Conservation (phyloP, 2,797 vertebrate species). For the Mus minutoides region DNA sequence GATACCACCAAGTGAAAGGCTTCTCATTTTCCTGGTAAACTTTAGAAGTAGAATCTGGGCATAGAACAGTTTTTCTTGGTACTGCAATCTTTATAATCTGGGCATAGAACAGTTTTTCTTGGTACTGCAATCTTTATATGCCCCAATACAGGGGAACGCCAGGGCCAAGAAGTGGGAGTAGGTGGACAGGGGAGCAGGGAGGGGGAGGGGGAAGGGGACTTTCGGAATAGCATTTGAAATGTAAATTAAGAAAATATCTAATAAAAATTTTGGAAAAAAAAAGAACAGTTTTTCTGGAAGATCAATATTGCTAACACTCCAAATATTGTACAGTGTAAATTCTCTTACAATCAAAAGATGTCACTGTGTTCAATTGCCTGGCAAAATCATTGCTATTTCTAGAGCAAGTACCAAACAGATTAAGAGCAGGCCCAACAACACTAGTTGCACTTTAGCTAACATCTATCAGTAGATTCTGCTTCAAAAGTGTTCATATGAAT, state of each 20-base stretch:
- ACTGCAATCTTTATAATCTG: no score
- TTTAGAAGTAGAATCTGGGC: neutral
- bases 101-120: no score
- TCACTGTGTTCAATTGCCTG: neutral
- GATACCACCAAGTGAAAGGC: neutral
- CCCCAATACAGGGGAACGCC: no score
- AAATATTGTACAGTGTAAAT: neutral
- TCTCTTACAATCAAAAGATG: neutral
- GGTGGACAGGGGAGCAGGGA: no score
- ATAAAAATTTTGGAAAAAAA: no score
- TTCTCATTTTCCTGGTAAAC: neutral
- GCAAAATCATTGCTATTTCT: neutral
- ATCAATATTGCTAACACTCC: neutral
- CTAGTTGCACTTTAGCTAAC: neutral
- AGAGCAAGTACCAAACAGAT: conserved; percentile 23
- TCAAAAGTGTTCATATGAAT: neutral
- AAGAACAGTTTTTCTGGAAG: neutral
- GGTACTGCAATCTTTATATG: no score
- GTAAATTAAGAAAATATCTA: no score
- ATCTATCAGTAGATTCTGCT: neutral
- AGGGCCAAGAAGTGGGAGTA: no score
- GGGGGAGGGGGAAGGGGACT: no score
- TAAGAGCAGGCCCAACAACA: neutral
- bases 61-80: neutral
- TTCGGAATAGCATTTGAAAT: no score